A percentile compares a stretch with the other conserved stretches of the same genome.
Evolutionary conservation across 2,113 vertebrate genomes (phyloP).

Genomic region (Ophiodon elongatus): DNA sequence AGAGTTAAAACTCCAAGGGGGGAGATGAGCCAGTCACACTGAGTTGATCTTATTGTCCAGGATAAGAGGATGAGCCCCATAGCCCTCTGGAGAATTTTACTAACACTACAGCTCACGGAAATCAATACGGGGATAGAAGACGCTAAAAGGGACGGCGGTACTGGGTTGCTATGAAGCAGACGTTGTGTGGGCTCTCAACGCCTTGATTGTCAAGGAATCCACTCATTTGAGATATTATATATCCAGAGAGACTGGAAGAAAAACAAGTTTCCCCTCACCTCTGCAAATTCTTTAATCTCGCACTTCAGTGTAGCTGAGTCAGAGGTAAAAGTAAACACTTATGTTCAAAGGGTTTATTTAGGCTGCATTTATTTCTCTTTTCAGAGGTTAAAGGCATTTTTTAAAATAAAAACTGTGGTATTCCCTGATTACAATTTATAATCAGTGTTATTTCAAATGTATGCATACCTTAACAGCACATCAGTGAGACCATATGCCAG

Average conservation of each 20-base stretch:
- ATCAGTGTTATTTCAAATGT: not conserved
- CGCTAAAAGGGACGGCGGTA: conserved; percentile 11
- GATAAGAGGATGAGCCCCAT: conserved; percentile 75
- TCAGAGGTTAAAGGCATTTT: not conserved
- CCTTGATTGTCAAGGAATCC: conserved; percentile 7
- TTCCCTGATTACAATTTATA: not conserved
- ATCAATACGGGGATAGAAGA: conserved; percentile 70
- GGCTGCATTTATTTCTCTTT: conserved; percentile 15
- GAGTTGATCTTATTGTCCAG: conserved; percentile 79
- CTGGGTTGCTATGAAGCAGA: not conserved
- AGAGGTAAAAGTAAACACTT: conserved; percentile 27
- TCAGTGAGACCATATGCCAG: not conserved
- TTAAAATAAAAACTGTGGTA: not conserved
- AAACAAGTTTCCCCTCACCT: conserved; percentile 4
- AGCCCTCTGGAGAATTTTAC: conserved; percentile 70
- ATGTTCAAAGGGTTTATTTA: not conserved
- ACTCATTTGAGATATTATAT: not conserved
- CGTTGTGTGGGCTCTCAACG: not conserved
- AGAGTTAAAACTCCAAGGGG: conserved; percentile 62
- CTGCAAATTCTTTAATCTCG: conserved; percentile 8
- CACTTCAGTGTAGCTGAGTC: not conserved
- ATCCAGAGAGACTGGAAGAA: not conserved
- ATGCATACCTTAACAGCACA: not conserved
- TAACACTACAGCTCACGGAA: conserved; percentile 62
- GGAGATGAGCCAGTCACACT: conserved; percentile 76